phyloP scores from a whole-genome alignment of 1,140 invertebrate genomes.

The Gonatopus flavifemur region DNA sequence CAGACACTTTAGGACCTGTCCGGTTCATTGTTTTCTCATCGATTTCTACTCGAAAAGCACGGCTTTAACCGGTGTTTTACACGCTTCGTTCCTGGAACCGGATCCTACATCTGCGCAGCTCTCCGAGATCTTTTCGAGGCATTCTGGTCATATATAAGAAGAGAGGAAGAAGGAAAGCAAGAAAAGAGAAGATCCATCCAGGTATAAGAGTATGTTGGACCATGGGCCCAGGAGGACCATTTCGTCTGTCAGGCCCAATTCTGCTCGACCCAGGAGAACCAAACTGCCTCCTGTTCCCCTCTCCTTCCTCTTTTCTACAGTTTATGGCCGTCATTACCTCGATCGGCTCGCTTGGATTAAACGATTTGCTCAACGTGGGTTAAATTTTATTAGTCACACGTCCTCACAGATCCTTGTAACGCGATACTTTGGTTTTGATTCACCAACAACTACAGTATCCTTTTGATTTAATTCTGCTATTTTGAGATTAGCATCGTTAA shows the following conservation, averaged over 20 bases:
- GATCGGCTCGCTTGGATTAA: conserved; percentile 45
- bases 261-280: conserved; percentile 31
- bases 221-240: conserved; percentile 38
- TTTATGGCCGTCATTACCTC: conserved; percentile 52
- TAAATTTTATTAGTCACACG: conserved; percentile 38
- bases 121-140: conserved; percentile 31
- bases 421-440: no score
- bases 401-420: no score
- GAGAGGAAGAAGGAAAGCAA: conserved; percentile 11
- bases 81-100: conserved; percentile 44
- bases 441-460: no score
- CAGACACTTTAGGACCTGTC: conserved; percentile 34
- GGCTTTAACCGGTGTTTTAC: conserved; percentile 47
- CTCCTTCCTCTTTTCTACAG: conserved; percentile 21
- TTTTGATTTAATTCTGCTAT: no score
- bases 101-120: conserved; percentile 39
- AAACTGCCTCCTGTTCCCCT: background rate
- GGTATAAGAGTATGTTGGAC: conserved; percentile 45
- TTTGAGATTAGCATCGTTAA: no score
- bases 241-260: conserved; percentile 49
- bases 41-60: conserved; percentile 39
- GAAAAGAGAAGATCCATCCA: conserved; percentile 13
- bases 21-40: conserved; percentile 36
- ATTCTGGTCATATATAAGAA: conserved; percentile 25
- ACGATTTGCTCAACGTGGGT: conserved; percentile 44